A percentile compares a stretch with the other conserved stretches of the same genome.
phyloP scores from a whole-genome alignment of 2,113 vertebrate species.

The Brachyhypopomus gauderio region DNA sequence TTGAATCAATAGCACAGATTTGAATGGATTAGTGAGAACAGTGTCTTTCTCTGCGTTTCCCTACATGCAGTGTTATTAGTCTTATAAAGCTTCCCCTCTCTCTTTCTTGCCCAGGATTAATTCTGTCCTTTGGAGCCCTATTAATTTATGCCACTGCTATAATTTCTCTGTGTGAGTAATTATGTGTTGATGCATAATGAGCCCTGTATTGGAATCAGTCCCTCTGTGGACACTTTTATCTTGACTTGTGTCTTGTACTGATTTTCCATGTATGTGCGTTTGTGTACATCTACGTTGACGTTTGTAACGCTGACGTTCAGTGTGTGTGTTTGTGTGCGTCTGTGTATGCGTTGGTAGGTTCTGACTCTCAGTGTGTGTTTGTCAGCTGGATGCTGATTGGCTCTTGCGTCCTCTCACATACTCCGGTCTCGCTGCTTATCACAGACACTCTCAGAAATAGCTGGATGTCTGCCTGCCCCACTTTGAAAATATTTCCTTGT shows the following conservation, averaged over 20 bases:
- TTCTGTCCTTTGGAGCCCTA: conserved; percentile 44
- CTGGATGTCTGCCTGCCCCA: conserved; percentile 14
- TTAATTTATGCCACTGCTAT: conserved; percentile 41
- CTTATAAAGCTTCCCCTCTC: conserved; percentile 46
- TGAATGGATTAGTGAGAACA: conserved; percentile 63
- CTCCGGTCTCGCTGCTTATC: conserved; percentile 42
- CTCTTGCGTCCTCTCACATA: conserved; percentile 13
- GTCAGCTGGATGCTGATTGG: neutral
- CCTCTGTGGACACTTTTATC: conserved; percentile 54
- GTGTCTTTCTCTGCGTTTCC: conserved; percentile 55
- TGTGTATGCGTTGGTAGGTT: neutral
- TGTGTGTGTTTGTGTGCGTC: conserved; percentile 13
- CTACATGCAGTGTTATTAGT: conserved; percentile 45
- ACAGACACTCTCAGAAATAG: conserved; percentile 27
- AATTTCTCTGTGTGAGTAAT: conserved; percentile 32
- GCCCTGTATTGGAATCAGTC: conserved; percentile 44
- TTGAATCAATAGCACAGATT: conserved; percentile 65
- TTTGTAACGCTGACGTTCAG: too few relatives aligned
- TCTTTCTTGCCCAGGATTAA: conserved; percentile 35
- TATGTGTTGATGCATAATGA: conserved; percentile 48
- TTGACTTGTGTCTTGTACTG: conserved; percentile 32
- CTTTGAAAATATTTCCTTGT: conserved; percentile 38
- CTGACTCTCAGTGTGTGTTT: neutral
- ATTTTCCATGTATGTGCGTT: neutral
- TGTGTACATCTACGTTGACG: neutral